These are phyloP conservation scores for Drosophila anomalata DNA, from an alignment of 2,888 invertebrate species.

Conservation along the genomic window DNA sequence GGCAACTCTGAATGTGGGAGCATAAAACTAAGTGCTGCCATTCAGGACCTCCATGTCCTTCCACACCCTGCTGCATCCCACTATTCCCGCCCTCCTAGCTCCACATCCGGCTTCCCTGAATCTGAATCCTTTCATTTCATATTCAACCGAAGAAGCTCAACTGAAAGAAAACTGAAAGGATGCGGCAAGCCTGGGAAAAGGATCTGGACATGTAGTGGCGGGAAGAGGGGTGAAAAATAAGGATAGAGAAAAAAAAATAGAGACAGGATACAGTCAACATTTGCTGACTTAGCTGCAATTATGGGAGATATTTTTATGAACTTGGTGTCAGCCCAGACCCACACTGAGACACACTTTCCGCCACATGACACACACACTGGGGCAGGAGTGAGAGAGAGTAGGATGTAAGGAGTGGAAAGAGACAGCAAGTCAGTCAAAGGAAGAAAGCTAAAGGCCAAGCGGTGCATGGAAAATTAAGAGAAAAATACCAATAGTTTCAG, in stretches of 20 bases:
- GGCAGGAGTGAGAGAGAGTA: background rate
- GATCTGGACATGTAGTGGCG: slow-evolving; percentile 1
- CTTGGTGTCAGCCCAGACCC: slow-evolving; percentile 50
- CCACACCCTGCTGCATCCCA: slow-evolving; percentile 1
- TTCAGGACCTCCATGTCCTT: slow-evolving; percentile 28
- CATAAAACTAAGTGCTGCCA: slow-evolving; percentile 58
- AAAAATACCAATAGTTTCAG: slow-evolving; percentile 1
- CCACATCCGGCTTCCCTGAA: slow-evolving; percentile 50
- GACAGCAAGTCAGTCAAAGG: slow-evolving; percentile 14
- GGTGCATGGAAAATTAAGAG: slow-evolving; percentile 31
- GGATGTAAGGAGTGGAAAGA: background rate
- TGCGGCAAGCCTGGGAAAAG: slow-evolving; percentile 10
- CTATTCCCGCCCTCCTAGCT: slow-evolving; percentile 29
- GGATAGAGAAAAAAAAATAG: slow-evolving; percentile 7
- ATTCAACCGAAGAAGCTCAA: slow-evolving; percentile 50
- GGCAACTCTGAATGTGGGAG: slow-evolving; percentile 42
- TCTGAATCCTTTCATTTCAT: slow-evolving; percentile 63
- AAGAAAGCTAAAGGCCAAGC: slow-evolving; percentile 10
- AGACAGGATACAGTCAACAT: slow-evolving; percentile 50
- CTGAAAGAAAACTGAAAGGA: slow-evolving; percentile 22
- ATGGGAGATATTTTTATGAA: slow-evolving; percentile 68
- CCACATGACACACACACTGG: slow-evolving; percentile 18
- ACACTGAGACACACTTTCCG: slow-evolving; percentile 22
- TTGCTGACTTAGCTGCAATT: slow-evolving; percentile 73
- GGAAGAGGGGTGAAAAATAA: background rate